A percentile compares a stretch with the other conserved stretches of the same genome.
Evolutionary conservation across 2,888 invertebrate genomes (phyloP).

Genomic region (Hydrotaea cyrtoneurina): DNA sequence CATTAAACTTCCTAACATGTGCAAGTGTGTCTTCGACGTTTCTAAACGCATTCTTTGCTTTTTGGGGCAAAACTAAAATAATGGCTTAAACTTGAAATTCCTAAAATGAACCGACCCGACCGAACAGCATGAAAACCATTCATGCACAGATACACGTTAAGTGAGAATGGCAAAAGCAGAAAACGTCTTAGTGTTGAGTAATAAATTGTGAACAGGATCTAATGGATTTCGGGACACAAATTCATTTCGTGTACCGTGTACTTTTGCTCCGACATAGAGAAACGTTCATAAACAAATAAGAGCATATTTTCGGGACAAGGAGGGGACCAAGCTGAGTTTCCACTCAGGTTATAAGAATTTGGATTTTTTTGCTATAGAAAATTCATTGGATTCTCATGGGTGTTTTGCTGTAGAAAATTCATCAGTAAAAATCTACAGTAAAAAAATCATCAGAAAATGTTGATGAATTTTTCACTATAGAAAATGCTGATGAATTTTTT

Average conservation of each 20-base stretch:
- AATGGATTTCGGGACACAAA: conserved; percentile 33
- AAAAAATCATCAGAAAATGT: too few relatives aligned
- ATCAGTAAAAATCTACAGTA: too few relatives aligned
- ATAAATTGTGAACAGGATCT: conserved; percentile 23
- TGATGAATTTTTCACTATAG: too few relatives aligned
- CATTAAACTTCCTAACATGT: conserved; percentile 12
- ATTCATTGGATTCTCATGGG: too few relatives aligned
- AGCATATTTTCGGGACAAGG: neutral
- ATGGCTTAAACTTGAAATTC: conserved; percentile 23
- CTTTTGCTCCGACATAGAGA: neutral
- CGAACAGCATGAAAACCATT: neutral
- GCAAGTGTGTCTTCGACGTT: conserved; percentile 15
- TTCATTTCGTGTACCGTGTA: neutral
- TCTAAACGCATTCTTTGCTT: conserved; percentile 12
- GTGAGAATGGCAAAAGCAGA: neutral
- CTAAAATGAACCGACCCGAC: neutral
- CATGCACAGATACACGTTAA: neutral
- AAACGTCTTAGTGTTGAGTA: conserved; percentile 9
- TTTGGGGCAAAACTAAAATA: conserved; percentile 19
- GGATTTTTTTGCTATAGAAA: too few relatives aligned
- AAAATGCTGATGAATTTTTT: too few relatives aligned
- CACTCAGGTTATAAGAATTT: too few relatives aligned
- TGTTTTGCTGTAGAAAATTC: too few relatives aligned
- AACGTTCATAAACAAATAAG: neutral
- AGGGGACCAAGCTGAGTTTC: neutral